Conservation (phyloP, 2,797 vertebrate species). For the Sternotherus odoratus region DNA sequence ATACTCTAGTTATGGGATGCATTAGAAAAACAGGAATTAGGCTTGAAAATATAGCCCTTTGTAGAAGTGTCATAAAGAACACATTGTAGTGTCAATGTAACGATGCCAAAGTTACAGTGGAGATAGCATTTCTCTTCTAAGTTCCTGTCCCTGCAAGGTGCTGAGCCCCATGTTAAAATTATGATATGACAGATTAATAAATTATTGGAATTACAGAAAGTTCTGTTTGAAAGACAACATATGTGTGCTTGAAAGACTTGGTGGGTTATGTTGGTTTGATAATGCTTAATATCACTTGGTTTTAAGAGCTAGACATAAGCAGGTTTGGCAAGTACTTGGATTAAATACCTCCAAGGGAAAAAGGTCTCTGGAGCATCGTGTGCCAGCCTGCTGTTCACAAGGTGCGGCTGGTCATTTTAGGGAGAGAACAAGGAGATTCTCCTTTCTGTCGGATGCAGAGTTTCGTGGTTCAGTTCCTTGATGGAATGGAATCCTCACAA, state of each 20-base stretch:
- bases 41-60: neutral
- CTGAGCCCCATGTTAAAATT: neutral
- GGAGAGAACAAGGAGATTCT: neutral
- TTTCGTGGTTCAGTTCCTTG: neutral
- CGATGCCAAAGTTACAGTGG: neutral
- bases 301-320: neutral
- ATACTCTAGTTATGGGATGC: neutral
- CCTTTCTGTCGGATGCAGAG: neutral
- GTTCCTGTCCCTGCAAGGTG: neutral
- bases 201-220: neutral
- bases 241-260: fast-evolving
- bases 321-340: neutral
- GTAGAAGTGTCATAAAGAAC: fast-evolving
- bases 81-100: fast-evolving
- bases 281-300: neutral
- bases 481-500: neutral
- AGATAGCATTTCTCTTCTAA: fast-evolving
- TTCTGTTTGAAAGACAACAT: fast-evolving
- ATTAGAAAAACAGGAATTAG: neutral
- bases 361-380: fast-evolving
- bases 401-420: neutral
- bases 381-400: neutral
- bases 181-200: fast-evolving
- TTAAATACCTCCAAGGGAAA: neutral
- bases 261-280: fast-evolving